Evolutionary conservation across 2,888 invertebrate species (phyloP).

Genomic region (Sphinx pinastri): DNA sequence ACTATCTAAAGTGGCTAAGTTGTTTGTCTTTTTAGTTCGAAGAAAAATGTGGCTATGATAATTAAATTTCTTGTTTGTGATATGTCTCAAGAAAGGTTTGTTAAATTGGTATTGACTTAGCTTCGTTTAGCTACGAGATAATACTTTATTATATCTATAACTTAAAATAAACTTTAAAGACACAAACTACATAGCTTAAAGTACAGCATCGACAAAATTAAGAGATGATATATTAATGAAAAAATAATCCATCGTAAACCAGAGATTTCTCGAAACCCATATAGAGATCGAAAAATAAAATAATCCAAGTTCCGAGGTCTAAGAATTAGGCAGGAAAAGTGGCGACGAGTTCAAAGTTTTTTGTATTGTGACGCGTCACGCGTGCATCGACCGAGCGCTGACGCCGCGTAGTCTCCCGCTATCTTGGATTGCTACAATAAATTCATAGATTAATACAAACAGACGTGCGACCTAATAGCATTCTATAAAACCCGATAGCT

Average conservation of each 20-base stretch:
- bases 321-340: conserved; percentile 35
- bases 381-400: conserved; percentile 72
- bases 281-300: conserved; percentile 23
- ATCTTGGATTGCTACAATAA: conserved; percentile 67
- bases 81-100: too few relatives aligned
- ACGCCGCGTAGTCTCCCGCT: conserved; percentile 75
- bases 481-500: not conserved
- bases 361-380: conserved; percentile 54
- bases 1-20: not conserved
- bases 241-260: not conserved
- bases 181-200: not conserved
- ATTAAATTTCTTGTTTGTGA: not conserved
- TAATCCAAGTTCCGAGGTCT: conserved; percentile 34
- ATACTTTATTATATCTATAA: too few relatives aligned
- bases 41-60: not conserved
- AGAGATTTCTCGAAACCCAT: not conserved
- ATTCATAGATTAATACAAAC: conserved; percentile 56
- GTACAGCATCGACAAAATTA: not conserved
- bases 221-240: not conserved
- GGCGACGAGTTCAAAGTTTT: conserved; percentile 41
- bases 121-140: too few relatives aligned
- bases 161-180: too few relatives aligned
- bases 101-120: too few relatives aligned
- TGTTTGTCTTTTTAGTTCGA: not conserved
- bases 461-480: conserved; percentile 41